Evolutionary conservation across 2,888 invertebrate genomes (phyloP).

Genomic region (Sussaba pulchella): DNA sequence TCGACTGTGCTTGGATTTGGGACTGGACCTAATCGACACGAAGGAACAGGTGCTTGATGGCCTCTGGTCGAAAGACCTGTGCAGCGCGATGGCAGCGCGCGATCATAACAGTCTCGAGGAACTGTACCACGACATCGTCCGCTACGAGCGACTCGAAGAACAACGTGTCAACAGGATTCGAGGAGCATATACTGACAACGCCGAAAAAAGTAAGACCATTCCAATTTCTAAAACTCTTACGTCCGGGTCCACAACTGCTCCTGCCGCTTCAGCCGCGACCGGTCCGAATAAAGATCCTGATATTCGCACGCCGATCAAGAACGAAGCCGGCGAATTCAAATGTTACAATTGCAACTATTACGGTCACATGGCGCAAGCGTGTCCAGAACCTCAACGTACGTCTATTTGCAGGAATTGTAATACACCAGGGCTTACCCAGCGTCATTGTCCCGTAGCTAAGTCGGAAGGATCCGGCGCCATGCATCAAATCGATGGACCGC

Average conservation of each 20-base stretch:
- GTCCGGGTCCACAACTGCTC: neutral
- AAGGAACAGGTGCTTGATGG: conserved; percentile 43
- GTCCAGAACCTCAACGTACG: conserved; percentile 9
- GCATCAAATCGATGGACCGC: neutral
- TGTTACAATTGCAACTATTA: conserved; percentile 33
- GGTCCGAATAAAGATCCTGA: neutral
- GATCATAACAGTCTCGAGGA: neutral
- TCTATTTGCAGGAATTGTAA: conserved; percentile 27
- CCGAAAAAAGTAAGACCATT: neutral
- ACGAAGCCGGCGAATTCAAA: conserved; percentile 25
- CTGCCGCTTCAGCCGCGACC: neutral
- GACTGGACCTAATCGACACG: conserved; percentile 4
- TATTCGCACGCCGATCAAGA: conserved; percentile 2
- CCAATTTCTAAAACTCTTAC: neutral
- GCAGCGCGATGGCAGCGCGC: conserved; percentile 31
- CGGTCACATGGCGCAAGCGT: conserved; percentile 20
- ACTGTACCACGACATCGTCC: conserved; percentile 30
- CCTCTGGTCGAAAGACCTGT: conserved; percentile 27
- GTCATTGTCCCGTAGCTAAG: conserved; percentile 1
- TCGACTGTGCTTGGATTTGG: conserved; percentile 13
- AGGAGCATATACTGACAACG: neutral
- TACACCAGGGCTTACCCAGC: conserved; percentile 20
- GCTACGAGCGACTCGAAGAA: neutral
- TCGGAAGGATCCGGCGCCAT: neutral
- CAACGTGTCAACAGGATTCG: conserved; percentile 29